Evolutionary conservation across 2,113 vertebrate species (phyloP), one percentile per base, ranked within the genome.

Genomic region (Gracilinanus agilis): DNA sequence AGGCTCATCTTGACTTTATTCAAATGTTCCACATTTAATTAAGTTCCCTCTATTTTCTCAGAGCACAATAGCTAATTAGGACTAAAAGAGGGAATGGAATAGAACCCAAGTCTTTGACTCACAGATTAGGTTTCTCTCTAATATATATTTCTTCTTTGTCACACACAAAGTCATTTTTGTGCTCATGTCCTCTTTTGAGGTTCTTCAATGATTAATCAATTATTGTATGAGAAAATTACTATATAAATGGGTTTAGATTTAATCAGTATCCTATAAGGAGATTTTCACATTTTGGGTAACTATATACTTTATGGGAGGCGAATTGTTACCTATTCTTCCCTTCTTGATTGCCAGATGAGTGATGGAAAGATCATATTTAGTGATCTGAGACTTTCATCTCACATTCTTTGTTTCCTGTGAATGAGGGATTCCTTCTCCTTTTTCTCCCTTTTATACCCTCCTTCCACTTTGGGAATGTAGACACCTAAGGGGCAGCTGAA

Each of bases 1-100:
- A 94, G 90, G 90, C 55, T 55, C 40, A 88, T 54, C 89, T 94
- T 93, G 91, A 94, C 94, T 92, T 94, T 96, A 95, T 96, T 96
- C 95, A 93, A 53, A 75, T n/a, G 12, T 94, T 97, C 90, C 90
- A 53, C 56, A 44, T 95, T 96, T 93, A 97, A 96, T 96, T 94
- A 97, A 96, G 95, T 40, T 97, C 95, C 91, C 44, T 61, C 96
- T 98, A 96, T 96, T 90, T 97, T 98, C 96, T 97, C 44, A 93
- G 89, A 25, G 95, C 55, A 96, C 96, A 92, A 95, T 88, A 94
- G 89, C 24, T 75, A 40, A 93, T 49, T 10, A 5, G 27, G 58
- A 58, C 94, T 40, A 83, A n/a, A 88, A 92, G 55, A 54, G 53
- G 75, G 83, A 90, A 23, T 40, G 25, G 67, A 92, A 25, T 40